Conservation (phyloP, 2,113 vertebrate species). For the Leiothrix lutea region DNA sequence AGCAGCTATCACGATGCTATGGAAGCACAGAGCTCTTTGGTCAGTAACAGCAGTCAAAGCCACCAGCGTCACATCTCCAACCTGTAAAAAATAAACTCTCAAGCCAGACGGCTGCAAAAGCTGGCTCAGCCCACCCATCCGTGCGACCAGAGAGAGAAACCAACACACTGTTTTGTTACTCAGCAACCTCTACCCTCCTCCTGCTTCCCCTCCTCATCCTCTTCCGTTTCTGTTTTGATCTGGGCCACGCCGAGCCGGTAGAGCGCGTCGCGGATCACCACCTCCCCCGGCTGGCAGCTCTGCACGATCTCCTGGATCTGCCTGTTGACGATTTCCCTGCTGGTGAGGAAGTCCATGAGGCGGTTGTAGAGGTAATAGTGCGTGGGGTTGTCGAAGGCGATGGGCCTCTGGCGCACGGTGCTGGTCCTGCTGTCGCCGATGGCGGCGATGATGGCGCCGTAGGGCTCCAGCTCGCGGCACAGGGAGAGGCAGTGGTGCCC, state of each 20-base stretch:
- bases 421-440: conserved; percentile 67
- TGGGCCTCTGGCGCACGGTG: conserved; percentile 61
- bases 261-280: conserved; percentile 91
- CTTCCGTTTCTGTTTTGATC: conserved; percentile 85
- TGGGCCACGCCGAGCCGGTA: conserved; percentile 95
- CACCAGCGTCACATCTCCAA: neutral
- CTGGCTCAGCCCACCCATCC: neutral
- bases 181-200: conserved; percentile 49
- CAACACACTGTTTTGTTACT: neutral
- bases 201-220: conserved; percentile 68
- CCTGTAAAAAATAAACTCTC: neutral
- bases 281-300: conserved; percentile 92
- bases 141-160: conserved; percentile 17
- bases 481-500: conserved; percentile 80
- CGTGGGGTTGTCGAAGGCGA: conserved; percentile 88
- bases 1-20: neutral
- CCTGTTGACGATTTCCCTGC: conserved; percentile 89
- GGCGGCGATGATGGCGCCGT: conserved; percentile 69
- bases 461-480: conserved; percentile 89
- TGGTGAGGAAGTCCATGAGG: conserved; percentile 92
- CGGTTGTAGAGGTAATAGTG: conserved; percentile 98
- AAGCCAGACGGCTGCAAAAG: neutral
- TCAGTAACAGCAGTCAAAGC: conserved; percentile 68
- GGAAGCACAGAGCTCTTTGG: conserved; percentile 77
- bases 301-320: conserved; percentile 91